Conservation (phyloP, 2,113 vertebrate genomes). For the Laticauda colubrina region DNA sequence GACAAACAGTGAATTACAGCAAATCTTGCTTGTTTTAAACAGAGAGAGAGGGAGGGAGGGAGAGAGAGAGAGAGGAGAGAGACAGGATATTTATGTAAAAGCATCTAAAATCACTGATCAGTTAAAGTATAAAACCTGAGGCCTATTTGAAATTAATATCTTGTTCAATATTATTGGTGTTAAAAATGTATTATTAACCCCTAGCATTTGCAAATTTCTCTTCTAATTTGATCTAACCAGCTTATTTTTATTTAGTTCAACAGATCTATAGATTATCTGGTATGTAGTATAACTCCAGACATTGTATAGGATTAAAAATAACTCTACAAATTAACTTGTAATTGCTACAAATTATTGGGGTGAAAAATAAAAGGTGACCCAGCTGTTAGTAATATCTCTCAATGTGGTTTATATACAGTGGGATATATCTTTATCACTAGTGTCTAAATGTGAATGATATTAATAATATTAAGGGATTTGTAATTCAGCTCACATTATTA, state of each 20-base stretch:
- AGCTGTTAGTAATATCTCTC: background rate
- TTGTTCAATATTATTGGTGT: background rate
- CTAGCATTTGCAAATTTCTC: background rate
- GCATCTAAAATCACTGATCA: background rate
- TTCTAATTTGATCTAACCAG: constrained; percentile 26
- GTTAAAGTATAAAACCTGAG: background rate
- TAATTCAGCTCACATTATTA: background rate
- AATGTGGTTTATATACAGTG: background rate
- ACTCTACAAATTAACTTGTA: background rate
- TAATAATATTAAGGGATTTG: background rate
- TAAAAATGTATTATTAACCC: background rate
- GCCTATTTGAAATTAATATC: background rate
- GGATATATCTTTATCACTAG: background rate
- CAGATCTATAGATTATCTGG: background rate
- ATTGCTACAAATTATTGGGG: background rate
- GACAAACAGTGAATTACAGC: background rate
- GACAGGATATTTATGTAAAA: background rate
- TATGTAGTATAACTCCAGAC: background rate
- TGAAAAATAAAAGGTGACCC: background rate
- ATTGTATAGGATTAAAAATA: background rate
- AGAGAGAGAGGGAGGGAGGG: too few species aligned
- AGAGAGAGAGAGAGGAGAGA: background rate
- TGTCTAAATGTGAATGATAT: background rate
- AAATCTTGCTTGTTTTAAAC: background rate
- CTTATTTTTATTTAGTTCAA: background rate